A percentile compares a stretch with the other conserved stretches of the same genome.
These are phyloP conservation scores for Hyles euphorbiae DNA, from an alignment of 1,140 invertebrate genomes.

Conservation along the genomic window DNA sequence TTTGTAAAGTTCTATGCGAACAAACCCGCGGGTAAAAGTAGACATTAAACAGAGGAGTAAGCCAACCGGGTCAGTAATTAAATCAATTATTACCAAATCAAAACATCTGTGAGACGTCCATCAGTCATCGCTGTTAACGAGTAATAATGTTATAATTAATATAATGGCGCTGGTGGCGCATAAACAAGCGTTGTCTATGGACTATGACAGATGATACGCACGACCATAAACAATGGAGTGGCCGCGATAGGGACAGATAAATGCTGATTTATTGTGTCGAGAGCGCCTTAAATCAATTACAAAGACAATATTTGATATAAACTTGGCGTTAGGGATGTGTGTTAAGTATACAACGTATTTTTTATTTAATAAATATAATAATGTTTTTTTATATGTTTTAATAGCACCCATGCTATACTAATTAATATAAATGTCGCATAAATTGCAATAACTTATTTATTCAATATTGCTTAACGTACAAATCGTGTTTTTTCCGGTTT, in stretches of 20 bases:
- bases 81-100: constrained; percentile 5
- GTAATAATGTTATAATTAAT: constrained; percentile 13
- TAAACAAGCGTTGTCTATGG: constrained; percentile 39
- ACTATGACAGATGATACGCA: constrained; percentile 46
- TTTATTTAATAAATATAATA: background rate
- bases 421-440: too few species aligned
- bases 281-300: constrained; percentile 47
- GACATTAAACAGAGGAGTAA: background rate
- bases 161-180: constrained; percentile 12
- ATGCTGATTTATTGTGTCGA: constrained; percentile 42
- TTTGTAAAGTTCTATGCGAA: too few species aligned
- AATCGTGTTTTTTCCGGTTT: too few species aligned
- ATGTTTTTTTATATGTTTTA: background rate
- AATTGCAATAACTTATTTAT: too few species aligned
- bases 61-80: constrained; percentile 7
- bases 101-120: constrained; percentile 1
- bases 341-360: too few species aligned
- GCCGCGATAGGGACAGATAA: constrained; percentile 43
- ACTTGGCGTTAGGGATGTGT: too few species aligned
- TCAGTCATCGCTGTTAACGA: constrained; percentile 4
- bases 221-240: constrained; percentile 53
- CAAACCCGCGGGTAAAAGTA: too few species aligned
- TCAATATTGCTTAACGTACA: too few species aligned
- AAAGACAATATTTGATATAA: constrained; percentile 17
- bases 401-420: too few species aligned